Percentiles rank a stretch among this genome's conserved stretches.
Conservation (phyloP, 2,797 vertebrate genomes). For the Chloroceryle amazona region DNA sequence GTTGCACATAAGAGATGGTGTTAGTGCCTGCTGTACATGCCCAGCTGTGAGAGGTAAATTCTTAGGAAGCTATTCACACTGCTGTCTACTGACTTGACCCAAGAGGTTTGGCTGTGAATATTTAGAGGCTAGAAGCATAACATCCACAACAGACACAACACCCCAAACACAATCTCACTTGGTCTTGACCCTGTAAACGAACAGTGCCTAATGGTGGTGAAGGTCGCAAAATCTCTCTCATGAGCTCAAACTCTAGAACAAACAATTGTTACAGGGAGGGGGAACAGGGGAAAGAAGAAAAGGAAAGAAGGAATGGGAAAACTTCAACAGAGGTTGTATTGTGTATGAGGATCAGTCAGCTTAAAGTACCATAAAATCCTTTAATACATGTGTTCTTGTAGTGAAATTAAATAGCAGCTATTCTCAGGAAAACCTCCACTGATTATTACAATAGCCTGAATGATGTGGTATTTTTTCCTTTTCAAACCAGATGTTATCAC, state of each 20-base stretch:
- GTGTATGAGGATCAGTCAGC: slow-evolving; percentile 20
- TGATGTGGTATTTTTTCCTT: neutral
- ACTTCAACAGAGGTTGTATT: neutral
- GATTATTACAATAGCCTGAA: neutral
- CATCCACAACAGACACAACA: neutral
- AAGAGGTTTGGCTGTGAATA: neutral
- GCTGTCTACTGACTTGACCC: neutral
- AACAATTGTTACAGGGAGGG: neutral
- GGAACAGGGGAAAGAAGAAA: neutral
- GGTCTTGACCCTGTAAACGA: neutral
- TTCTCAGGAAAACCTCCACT: neutral
- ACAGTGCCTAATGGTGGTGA: neutral
- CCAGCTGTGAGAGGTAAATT: neutral
- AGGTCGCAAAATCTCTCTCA: neutral
- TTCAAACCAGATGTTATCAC: neutral
- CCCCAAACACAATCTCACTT: neutral
- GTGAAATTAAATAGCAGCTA: neutral
- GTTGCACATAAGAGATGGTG: neutral
- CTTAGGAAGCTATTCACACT: neutral
- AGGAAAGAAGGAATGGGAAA: neutral
- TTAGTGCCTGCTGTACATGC: neutral
- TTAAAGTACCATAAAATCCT: slow-evolving; percentile 26
- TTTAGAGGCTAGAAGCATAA: neutral
- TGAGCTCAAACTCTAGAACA: neutral
- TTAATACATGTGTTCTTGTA: slow-evolving; percentile 1